Evolutionary conservation across 2,888 invertebrate species (phyloP).

Genomic region (Charanyca ferruginea): DNA sequence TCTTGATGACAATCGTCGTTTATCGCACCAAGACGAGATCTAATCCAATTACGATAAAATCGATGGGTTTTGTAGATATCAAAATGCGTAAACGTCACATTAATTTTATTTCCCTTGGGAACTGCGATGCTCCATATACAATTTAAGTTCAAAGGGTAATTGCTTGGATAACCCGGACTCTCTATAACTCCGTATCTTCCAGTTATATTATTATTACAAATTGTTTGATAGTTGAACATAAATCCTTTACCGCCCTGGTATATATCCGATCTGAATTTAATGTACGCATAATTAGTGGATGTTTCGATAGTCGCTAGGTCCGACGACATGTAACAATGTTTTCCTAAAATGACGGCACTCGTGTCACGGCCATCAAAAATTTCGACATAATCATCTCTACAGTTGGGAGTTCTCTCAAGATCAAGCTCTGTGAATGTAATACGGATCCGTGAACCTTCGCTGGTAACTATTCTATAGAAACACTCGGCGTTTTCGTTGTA

Average conservation of each 20-base stretch:
- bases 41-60: slow-evolving; percentile 37
- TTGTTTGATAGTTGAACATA: slow-evolving; percentile 93
- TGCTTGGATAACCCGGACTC: slow-evolving; percentile 95
- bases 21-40: not conserved
- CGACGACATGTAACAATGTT: slow-evolving; percentile 90
- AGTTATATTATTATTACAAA: slow-evolving; percentile 92
- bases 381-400: slow-evolving; percentile 93
- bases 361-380: slow-evolving; percentile 93
- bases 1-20: slow-evolving; percentile 90
- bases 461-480: slow-evolving; percentile 94
- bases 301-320: slow-evolving; percentile 89
- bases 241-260: slow-evolving; percentile 94
- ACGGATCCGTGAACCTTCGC: slow-evolving; percentile 93
- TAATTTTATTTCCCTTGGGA: slow-evolving; percentile 94
- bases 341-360: slow-evolving; percentile 90
- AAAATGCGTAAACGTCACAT: slow-evolving; percentile 96
- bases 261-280: slow-evolving; percentile 94
- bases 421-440: slow-evolving; percentile 94
- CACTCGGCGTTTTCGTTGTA: slow-evolving; percentile 94
- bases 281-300: slow-evolving; percentile 92
- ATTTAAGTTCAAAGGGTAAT: slow-evolving; percentile 91
- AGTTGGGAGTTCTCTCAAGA: slow-evolving; percentile 91
- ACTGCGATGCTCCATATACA: slow-evolving; percentile 95
- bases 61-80: slow-evolving; percentile 70
- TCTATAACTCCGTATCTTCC: slow-evolving; percentile 95